Conservation (phyloP, 2,888 invertebrate species). For the Lamellibrachia satsuma region DNA sequence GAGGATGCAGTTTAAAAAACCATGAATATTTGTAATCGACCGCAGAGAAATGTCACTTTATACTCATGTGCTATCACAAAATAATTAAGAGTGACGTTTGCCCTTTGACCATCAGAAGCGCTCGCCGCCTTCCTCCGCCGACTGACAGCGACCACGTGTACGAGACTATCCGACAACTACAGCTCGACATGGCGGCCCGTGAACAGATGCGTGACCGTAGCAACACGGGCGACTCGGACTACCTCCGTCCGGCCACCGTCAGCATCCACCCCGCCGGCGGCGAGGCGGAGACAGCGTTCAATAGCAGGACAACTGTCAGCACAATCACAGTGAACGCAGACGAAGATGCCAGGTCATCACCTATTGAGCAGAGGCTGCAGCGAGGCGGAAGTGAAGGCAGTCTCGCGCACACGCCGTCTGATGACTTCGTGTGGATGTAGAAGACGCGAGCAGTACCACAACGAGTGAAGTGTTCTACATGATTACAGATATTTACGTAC, state of each 20-base stretch:
- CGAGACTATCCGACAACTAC: background rate
- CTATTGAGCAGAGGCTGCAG: background rate
- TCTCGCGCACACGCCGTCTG: background rate
- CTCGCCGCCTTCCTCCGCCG: background rate
- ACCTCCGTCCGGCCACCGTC: background rate
- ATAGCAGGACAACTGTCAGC: background rate
- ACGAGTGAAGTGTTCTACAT: background rate
- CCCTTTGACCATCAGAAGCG: background rate
- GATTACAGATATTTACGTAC: background rate
- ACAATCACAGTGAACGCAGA: background rate
- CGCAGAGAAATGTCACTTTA: background rate
- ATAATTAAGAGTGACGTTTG: background rate
- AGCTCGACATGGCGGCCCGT: background rate
- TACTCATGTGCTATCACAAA: background rate
- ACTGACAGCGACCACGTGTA: background rate
- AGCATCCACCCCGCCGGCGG: background rate
- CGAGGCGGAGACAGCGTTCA: background rate
- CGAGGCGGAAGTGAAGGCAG: constrained; percentile 5
- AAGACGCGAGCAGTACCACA: background rate
- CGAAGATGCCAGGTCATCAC: background rate
- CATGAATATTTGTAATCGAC: background rate
- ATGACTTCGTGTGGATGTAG: constrained; percentile 2
- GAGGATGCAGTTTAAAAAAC: background rate
- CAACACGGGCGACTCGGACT: background rate
- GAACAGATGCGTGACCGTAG: background rate